phyloP scores from a whole-genome alignment of 2,797 vertebrate genomes.

The Coendou prehensilis region DNA sequence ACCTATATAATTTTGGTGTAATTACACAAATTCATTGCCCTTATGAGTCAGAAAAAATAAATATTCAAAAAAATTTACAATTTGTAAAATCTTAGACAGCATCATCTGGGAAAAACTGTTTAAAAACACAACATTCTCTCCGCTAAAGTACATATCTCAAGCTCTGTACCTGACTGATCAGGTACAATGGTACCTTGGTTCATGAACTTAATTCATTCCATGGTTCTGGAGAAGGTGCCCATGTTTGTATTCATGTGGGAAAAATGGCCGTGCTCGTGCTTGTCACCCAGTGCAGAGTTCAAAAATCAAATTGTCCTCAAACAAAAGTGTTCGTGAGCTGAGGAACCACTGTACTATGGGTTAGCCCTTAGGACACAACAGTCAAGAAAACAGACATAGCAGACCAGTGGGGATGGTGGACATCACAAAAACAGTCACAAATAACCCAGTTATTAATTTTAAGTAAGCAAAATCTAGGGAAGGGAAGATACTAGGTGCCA shows the following conservation, averaged over 20 bases:
- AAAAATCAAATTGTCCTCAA: background rate
- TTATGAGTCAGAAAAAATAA: constrained; percentile 14
- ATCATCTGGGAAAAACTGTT: background rate
- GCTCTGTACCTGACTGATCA: background rate
- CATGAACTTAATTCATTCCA: background rate
- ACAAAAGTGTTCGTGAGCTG: background rate
- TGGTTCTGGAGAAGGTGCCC: background rate
- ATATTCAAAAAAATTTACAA: background rate
- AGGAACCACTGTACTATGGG: background rate
- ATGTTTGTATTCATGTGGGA: background rate
- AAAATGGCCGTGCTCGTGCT: background rate
- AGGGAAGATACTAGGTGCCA: background rate
- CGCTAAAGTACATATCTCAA: background rate
- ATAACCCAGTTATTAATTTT: background rate
- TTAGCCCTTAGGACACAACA: background rate
- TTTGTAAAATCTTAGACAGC: background rate
- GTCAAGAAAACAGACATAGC: background rate
- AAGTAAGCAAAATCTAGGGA: background rate
- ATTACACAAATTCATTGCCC: background rate
- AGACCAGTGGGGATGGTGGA: background rate
- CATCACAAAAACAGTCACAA: background rate
- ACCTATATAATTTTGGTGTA: background rate
- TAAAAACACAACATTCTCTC: background rate
- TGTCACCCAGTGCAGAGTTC: background rate
- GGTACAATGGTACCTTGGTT: background rate